Evolutionary conservation across 2,113 vertebrate genomes (phyloP).

Genomic region (Psephotus haematonotus): DNA sequence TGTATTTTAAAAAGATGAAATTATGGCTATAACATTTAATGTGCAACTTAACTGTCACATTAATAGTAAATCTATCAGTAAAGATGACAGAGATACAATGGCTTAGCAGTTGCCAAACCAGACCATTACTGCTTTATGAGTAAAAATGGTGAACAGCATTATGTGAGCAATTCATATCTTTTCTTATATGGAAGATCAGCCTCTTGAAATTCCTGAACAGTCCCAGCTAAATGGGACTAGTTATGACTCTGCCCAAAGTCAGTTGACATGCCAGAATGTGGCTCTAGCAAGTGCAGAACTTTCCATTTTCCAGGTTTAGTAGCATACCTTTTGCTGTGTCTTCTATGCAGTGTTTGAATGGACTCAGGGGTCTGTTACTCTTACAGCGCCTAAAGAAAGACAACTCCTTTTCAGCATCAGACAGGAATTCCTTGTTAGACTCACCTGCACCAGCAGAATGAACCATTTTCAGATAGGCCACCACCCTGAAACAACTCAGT

Average conservation of each 20-base stretch:
- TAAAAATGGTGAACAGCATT: neutral
- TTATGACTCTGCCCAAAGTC: neutral
- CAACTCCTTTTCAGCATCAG: neutral
- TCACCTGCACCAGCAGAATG: neutral
- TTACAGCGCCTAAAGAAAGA: neutral
- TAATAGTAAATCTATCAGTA: slow-evolving; percentile 23
- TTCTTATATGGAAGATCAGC: neutral
- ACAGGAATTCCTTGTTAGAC: neutral
- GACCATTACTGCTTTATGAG: neutral
- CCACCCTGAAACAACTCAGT: neutral
- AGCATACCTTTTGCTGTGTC: neutral
- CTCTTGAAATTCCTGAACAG: neutral
- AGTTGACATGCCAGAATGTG: neutral
- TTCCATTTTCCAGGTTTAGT: neutral
- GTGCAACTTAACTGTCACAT: slow-evolving; percentile 20
- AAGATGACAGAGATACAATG: neutral
- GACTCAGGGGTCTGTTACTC: neutral
- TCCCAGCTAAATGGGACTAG: neutral
- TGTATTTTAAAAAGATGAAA: slow-evolving; percentile 15
- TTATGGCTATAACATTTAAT: slow-evolving; percentile 46
- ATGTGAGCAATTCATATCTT: neutral
- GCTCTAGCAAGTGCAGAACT: neutral
- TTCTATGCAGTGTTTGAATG: fast-evolving
- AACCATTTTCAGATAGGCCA: neutral
- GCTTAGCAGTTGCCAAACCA: slow-evolving; percentile 14